A percentile compares a stretch with the other conserved stretches of the same genome.
These are phyloP conservation scores for Okamejei kenojei DNA, from an alignment of 2,797 vertebrate genomes.

Conservation along the genomic window DNA sequence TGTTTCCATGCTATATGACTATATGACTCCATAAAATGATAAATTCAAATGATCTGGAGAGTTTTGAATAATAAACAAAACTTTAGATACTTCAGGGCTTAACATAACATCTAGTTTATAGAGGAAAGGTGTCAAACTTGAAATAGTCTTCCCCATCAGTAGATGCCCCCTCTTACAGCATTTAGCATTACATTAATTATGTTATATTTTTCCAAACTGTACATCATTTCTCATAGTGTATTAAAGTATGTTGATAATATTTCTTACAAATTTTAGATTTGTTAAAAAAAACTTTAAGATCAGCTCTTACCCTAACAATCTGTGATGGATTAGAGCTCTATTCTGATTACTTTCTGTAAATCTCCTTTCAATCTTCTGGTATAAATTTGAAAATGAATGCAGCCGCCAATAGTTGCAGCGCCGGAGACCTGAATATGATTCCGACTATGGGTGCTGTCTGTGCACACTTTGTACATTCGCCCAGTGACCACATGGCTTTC, in stretches of 20 bases:
- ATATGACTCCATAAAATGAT: background rate
- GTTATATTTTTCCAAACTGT: background rate
- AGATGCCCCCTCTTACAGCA: background rate
- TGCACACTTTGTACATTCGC: too few relatives aligned
- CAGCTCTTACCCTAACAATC: background rate
- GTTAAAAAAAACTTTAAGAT: background rate
- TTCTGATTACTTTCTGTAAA: background rate
- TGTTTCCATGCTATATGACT: too few relatives aligned
- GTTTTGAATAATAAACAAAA: background rate
- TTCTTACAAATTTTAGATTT: background rate
- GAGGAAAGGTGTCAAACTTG: background rate
- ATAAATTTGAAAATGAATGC: background rate
- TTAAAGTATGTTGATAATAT: background rate
- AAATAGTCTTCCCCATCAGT: background rate
- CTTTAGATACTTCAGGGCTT: background rate
- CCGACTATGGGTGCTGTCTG: too few relatives aligned
- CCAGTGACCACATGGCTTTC: too few relatives aligned
- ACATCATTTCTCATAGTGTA: background rate
- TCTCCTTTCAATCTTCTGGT: background rate
- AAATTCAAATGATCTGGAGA: background rate
- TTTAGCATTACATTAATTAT: background rate
- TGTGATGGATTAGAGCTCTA: background rate
- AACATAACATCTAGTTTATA: background rate
- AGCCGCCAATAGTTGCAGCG: background rate
- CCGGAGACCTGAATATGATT: too few relatives aligned